Evolutionary conservation across 1,140 invertebrate genomes (phyloP).

Genomic region (Drosophila kikkawai): DNA sequence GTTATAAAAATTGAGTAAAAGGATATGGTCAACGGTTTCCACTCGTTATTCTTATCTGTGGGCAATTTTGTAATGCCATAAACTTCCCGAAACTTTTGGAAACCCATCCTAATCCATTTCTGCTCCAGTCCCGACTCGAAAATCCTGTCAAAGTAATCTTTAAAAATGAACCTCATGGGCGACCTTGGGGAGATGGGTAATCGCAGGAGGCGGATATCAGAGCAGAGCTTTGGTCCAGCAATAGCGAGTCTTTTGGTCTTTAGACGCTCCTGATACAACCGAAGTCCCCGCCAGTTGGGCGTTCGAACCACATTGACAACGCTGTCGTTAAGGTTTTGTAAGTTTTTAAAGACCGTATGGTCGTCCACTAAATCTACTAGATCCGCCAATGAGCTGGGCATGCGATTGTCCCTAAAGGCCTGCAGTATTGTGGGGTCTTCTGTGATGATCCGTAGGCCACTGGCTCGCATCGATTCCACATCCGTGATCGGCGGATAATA

Average conservation of each 20-base stretch:
- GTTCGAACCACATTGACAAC: constrained; percentile 4
- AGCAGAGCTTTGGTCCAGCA: constrained; percentile 6
- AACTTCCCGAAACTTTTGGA: background rate
- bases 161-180: background rate
- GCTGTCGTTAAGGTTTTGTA: constrained; percentile 10
- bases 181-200: background rate
- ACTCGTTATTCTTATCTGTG: background rate
- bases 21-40: background rate
- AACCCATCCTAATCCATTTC: constrained; percentile 18
- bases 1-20: fast-evolving
- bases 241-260: background rate
- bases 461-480: constrained; percentile 12
- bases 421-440: background rate
- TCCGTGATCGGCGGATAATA: constrained; percentile 21
- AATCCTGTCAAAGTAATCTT: fast-evolving
- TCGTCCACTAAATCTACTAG: constrained; percentile 10
- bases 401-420: constrained; percentile 2
- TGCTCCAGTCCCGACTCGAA: background rate
- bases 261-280: constrained; percentile 21
- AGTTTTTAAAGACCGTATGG: background rate
- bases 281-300: background rate
- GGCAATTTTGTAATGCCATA: background rate
- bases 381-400: constrained; percentile 17
- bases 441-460: constrained; percentile 38
- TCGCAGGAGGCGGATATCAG: background rate